Evolutionary conservation across 2,888 invertebrate genomes (phyloP), one percentile per base, ranked within the genome.

Genomic region (Andrena bucephala): DNA sequence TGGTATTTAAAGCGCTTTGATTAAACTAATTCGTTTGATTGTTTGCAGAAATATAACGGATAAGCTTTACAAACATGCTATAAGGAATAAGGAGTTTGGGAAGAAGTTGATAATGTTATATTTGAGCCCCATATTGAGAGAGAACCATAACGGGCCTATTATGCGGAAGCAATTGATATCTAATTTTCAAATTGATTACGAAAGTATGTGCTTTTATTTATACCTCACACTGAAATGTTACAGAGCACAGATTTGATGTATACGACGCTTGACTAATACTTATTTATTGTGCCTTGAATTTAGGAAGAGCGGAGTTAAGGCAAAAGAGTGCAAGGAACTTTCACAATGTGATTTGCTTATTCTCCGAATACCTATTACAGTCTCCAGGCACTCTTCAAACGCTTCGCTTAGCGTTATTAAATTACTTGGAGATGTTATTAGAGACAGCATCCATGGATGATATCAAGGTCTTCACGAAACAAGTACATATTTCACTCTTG

Each of bases 341-440:
- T 87, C 89, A 93, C 16, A 95, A 94, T 87, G 87, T 93, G 69
- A 89, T 94, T 36, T 91, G 89, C 72, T 90, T 95, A 78, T 87
- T 95, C 68, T 94, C 94, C 2, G 94, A 94, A 77, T 92, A 92
- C 84, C 94, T 71, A 89, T 92, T 76, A 93, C 91, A 89, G 80
- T 71, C 92, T 29, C 77, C 83, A 2, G 90, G 16, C 0, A 16
- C 81, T 85, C 59, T 91, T 89, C n/a, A 1, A 4, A 52, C 88
- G 70, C 70, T 94, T 4, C 89, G 90, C 3, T 70, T 83, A 1
- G 94, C 95, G 8, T 87, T 95, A 66, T 59, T 94, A 16, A 86
- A 90, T 24, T 94, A 94, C 84, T 90, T 95, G 66, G 92, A 93
- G 74, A 91, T 94, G 90, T 83, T 95, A 10, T 86, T 95, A 27